Evolutionary conservation across 2,113 vertebrate genomes (phyloP).

Genomic region (Butorides virescens): DNA sequence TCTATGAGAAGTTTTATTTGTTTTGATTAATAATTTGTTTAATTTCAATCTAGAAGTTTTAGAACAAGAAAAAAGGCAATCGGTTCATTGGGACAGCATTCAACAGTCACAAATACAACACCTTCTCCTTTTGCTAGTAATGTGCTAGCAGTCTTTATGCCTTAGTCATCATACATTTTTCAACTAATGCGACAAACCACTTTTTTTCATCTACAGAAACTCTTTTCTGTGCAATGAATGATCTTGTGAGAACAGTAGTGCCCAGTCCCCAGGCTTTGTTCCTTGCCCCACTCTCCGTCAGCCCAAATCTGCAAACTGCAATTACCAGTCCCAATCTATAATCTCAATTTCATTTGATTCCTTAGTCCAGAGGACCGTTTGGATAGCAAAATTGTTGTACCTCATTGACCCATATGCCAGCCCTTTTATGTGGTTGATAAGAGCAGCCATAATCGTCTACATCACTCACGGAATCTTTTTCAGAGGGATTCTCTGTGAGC

Average conservation of each 20-base stretch:
- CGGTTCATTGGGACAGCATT: not conserved
- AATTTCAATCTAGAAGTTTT: not conserved
- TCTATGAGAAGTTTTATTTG: not conserved
- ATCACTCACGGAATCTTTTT: not conserved
- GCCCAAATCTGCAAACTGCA: not conserved
- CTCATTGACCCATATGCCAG: not conserved
- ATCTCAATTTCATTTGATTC: not conserved
- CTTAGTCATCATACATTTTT: not conserved
- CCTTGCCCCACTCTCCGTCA: not conserved
- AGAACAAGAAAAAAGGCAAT: not conserved
- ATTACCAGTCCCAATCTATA: not conserved
- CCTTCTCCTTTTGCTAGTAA: not conserved
- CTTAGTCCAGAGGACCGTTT: not conserved
- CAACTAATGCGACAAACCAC: not conserved
- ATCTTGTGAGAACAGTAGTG: not conserved
- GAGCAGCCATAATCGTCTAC: not conserved
- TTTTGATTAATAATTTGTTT: not conserved
- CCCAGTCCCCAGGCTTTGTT: not conserved
- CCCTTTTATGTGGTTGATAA: rapidly evolving
- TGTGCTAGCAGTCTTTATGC: not conserved
- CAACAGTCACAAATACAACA: not conserved
- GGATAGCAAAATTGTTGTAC: not conserved
- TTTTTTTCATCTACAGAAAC: not conserved
- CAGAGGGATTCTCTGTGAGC: not conserved
- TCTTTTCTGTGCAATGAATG: not conserved